Base-by-base conservation (phyloP, 1,140 invertebrate species). In the Drosophila yakuba region DNA sequence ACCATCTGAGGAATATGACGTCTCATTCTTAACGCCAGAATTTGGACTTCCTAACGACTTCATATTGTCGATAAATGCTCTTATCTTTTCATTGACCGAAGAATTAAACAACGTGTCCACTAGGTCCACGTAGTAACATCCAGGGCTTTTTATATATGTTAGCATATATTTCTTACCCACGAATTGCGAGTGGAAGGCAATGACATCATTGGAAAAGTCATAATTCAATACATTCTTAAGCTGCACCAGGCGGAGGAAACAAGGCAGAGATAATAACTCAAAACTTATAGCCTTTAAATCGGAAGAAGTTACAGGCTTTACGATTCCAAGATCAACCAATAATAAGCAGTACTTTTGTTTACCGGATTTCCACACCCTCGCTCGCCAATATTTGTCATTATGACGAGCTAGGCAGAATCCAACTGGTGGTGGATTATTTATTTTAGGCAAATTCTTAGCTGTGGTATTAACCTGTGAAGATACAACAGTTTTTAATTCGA, bases 261-360 rank as follows among this genome's bases (percentile, higher is more conserved):
- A 71, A 4, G 83, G 78, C 23, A 88, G 32, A 2, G 57, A n/a
- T n/a, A 76, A 12, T 1, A 91, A 52, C 25, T 82, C 69, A 0
- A 38, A 20, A n/a, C 15, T 71, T n/a, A 91, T 85, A 47, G 69
- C 58, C 11, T 60, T 54, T 15, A 91, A 43, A 11, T 25, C 25
- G 55, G 52, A 11, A 44, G 25, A 2, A 2, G 10, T 38, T 4
- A n/a, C 25, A 14, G 8, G 59, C 7, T 25, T 52, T 11, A 10
- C 6, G 15, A 72, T 47, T 4, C 90, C 90, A 7, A 62, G 73
- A 51, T 91, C 90, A 0, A 88, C 2, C 12, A 85, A 74, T 1
- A 73, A n/a, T 2, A 90, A n/a, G 2, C 20, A 20, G 20, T 62
- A 0, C 4, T 4, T 25, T 25, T 25, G 25, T 4, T 25, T 25